Conservation (phyloP, 1,140 invertebrate genomes). For the Temnothorax nylanderi region DNA sequence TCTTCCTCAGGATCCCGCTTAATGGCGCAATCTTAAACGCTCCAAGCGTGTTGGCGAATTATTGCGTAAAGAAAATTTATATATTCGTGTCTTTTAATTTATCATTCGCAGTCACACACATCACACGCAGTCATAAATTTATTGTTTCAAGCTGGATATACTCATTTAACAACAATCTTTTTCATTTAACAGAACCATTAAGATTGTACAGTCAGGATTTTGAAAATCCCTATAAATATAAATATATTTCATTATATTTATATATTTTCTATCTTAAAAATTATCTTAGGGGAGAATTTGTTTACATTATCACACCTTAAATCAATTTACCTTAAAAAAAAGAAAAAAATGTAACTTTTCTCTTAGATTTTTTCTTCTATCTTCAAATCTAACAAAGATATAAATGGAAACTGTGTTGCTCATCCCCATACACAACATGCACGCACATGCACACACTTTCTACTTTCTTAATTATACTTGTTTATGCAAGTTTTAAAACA, state of each 20-base stretch:
- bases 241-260: too few species aligned
- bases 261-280: too few species aligned
- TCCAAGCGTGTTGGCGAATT: neutral
- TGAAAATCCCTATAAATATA: too few species aligned
- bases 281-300: too few species aligned
- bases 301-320: too few species aligned
- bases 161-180: neutral
- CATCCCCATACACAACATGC: neutral
- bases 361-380: neutral
- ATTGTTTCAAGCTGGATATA: neutral
- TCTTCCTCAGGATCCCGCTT: neutral
- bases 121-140: neutral
- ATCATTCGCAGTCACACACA: neutral
- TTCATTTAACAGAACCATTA: neutral
- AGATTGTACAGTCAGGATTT: too few species aligned
- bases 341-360: neutral
- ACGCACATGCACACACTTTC: neutral
- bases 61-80: constrained; percentile 5
- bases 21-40: neutral
- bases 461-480: neutral
- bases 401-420: neutral
- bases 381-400: neutral
- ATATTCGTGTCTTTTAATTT: constrained; percentile 6
- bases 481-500: neutral
- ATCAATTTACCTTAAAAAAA: too few species aligned